Evolutionary conservation across 2,888 invertebrate genomes (phyloP).

Genomic region (Morpho achilles): DNA sequence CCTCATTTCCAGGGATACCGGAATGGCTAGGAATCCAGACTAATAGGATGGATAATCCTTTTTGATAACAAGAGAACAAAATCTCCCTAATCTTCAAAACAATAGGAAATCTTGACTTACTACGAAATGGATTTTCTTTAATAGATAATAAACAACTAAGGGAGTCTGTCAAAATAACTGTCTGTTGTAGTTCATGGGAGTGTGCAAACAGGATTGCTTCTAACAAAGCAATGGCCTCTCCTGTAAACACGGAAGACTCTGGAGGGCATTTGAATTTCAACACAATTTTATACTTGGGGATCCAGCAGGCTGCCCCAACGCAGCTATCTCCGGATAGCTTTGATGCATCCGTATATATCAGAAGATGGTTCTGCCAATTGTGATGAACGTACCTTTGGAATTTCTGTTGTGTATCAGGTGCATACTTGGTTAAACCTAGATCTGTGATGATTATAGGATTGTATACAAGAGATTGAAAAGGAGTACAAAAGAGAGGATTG

Average conservation of each 20-base stretch:
- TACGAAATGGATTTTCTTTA: too few relatives aligned
- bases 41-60: too few relatives aligned
- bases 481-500: too few relatives aligned
- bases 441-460: neutral
- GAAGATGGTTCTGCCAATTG: neutral
- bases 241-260: too few relatives aligned
- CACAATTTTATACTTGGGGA: neutral
- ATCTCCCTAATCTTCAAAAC: too few relatives aligned
- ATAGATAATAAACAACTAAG: neutral
- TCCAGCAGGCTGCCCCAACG: neutral
- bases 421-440: neutral
- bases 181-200: neutral
- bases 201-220: neutral
- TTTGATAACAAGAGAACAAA: too few relatives aligned
- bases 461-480: neutral
- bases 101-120: too few relatives aligned
- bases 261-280: neutral
- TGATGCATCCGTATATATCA: too few relatives aligned
- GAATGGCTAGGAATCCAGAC: too few relatives aligned
- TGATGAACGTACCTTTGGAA: neutral
- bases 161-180: neutral
- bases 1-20: too few relatives aligned
- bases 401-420: too few relatives aligned
- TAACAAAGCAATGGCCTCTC: neutral
- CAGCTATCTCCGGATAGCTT: too few relatives aligned